Conservation (phyloP, 1,140 invertebrate genomes). For the Cherax quadricarinatus region DNA sequence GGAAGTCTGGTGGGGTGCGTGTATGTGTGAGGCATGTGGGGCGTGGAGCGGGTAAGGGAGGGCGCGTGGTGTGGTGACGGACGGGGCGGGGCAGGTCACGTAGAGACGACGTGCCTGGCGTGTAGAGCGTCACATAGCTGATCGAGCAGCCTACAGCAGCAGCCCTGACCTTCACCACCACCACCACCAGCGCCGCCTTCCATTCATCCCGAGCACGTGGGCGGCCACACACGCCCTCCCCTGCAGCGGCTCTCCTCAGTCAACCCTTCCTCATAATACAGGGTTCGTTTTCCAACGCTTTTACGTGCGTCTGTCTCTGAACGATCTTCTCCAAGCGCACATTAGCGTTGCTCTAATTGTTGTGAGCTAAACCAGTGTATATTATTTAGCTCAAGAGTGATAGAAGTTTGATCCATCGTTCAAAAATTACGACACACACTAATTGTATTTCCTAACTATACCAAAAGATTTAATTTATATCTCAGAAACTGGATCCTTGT, state of each 20-base stretch:
- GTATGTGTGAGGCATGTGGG: conserved; percentile 2
- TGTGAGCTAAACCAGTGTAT: no score
- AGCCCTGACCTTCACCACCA: conserved; percentile 29
- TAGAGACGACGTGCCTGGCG: conserved; percentile 62
- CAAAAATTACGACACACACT: no score
- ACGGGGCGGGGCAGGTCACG: conserved; percentile 51
- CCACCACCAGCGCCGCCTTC: conserved; percentile 45
- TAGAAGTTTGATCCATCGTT: no score
- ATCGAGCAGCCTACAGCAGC: conserved; percentile 53
- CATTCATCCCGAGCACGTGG: conserved; percentile 64
- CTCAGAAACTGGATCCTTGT: no score
- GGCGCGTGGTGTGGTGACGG: conserved; percentile 33
- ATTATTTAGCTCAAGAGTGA: no score
- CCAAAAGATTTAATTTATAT: no score
- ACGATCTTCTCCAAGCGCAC: no score
- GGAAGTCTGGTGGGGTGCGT: conserved; percentile 16
- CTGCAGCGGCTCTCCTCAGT: not conserved
- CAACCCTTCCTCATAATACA: no score
- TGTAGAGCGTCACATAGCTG: conserved; percentile 64
- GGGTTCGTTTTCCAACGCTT: no score
- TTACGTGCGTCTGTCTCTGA: no score
- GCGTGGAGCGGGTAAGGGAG: conserved; percentile 17
- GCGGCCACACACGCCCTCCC: conserved; percentile 23
- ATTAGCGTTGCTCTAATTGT: no score
- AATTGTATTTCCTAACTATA: no score